Evolutionary conservation across 2,888 invertebrate species (phyloP).

Genomic region (Myopa tessellatipennis): DNA sequence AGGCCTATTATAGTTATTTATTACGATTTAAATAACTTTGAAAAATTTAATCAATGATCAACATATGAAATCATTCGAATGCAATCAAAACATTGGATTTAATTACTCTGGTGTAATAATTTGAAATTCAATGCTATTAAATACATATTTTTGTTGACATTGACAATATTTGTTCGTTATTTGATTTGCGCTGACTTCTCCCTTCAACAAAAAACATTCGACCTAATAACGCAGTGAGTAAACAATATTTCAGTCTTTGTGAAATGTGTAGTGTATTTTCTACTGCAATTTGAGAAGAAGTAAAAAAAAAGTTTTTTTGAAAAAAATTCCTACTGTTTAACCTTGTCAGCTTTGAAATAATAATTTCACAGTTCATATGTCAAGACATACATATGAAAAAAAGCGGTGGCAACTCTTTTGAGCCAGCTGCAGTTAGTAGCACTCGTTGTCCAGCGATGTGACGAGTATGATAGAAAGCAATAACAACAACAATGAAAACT

Average conservation of each 20-base stretch:
- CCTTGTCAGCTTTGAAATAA: neutral
- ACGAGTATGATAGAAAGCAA: neutral
- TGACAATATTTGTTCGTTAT: neutral
- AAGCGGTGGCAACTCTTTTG: conserved; percentile 7
- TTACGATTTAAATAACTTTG: too few species aligned
- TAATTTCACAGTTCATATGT: conserved; percentile 18
- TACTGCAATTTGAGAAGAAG: neutral
- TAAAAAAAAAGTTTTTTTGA: neutral
- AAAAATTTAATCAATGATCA: too few species aligned
- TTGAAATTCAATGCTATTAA: neutral
- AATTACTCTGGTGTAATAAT: too few species aligned
- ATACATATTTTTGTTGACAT: conserved; percentile 7
- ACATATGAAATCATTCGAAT: too few species aligned
- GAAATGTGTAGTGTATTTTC: conserved; percentile 1
- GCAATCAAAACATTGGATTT: too few species aligned
- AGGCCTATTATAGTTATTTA: too few species aligned
- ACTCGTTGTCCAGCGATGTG: neutral
- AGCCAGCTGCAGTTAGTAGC: conserved; percentile 22
- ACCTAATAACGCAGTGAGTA: conserved; percentile 14
- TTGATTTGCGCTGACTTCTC: too few species aligned
- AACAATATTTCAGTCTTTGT: conserved; percentile 8
- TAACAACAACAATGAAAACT: neutral
- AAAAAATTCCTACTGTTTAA: neutral
- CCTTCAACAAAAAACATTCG: neutral
- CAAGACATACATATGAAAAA: neutral